phyloP scores from a whole-genome alignment of 2,113 vertebrate species.

The Zosterops pallidus region DNA sequence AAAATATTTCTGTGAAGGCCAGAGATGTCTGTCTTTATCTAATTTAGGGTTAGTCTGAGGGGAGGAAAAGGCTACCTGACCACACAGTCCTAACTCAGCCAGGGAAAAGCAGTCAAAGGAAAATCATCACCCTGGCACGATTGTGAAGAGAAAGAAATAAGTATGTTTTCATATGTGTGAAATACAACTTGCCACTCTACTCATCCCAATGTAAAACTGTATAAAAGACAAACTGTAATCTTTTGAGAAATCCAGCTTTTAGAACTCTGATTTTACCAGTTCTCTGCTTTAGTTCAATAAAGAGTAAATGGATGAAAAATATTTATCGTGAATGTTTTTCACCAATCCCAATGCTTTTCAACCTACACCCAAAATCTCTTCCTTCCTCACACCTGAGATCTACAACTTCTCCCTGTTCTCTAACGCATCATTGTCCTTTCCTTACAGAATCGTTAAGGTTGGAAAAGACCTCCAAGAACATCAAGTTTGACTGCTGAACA shows the following conservation, averaged over 20 bases:
- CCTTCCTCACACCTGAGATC: neutral
- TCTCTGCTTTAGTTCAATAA: neutral
- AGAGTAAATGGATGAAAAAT: neutral
- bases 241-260: neutral
- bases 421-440: rapidly evolving
- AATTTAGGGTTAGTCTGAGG: neutral
- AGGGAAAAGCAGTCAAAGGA: neutral
- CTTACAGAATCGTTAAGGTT: neutral
- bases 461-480: neutral
- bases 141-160: neutral
- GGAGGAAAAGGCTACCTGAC: neutral
- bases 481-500: neutral
- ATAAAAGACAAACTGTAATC: neutral
- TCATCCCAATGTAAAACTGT: neutral
- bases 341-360: neutral
- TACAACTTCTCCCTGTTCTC: neutral
- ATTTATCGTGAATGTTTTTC: neutral
- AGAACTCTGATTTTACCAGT: neutral
- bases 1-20: neutral
- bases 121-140: neutral
- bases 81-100: neutral
- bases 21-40: neutral
- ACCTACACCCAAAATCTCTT: neutral
- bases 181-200: neutral
- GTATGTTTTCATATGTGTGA: neutral